Evolutionary conservation across 1,140 invertebrate genomes (phyloP).

Genomic region (Ceratoteleas bidentatus): DNA sequence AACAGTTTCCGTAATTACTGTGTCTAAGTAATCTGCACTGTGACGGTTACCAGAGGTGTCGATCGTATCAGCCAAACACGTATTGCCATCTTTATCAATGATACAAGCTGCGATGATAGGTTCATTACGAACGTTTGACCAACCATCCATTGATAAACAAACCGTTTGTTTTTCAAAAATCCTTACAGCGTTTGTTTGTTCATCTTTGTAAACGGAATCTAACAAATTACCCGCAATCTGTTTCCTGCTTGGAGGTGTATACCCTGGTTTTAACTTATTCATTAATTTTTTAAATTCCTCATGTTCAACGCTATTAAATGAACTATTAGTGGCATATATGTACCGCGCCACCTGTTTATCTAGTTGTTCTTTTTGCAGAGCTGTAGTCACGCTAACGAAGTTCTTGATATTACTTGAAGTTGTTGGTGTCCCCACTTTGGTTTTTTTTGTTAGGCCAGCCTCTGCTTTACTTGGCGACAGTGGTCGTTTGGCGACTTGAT

Average conservation of each 20-base stretch:
- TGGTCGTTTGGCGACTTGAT: neutral
- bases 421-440: neutral
- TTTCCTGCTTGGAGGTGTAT: conserved; percentile 17
- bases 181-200: conserved; percentile 2
- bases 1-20: neutral
- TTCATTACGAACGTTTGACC: conserved; percentile 26
- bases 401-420: conserved; percentile 12
- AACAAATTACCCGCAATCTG: conserved; percentile 7
- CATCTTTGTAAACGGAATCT: conserved; percentile 6
- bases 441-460: neutral
- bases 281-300: conserved; percentile 20
- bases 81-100: conserved; percentile 1
- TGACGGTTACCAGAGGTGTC: conserved; percentile 22
- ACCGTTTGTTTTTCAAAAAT: conserved; percentile 16
- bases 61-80: conserved; percentile 17
- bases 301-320: conserved; percentile 17
- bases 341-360: conserved; percentile 17
- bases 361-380: conserved; percentile 9
- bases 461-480: conserved; percentile 1
- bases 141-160: conserved; percentile 22
- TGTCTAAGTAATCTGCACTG: conserved; percentile 7
- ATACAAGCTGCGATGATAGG: conserved; percentile 10
- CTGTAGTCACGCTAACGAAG: conserved; percentile 13
- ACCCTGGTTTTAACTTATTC: conserved; percentile 23
- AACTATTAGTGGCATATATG: conserved; percentile 27